Conservation (phyloP, 2,113 vertebrate genomes). For the Setophaga petechia region DNA sequence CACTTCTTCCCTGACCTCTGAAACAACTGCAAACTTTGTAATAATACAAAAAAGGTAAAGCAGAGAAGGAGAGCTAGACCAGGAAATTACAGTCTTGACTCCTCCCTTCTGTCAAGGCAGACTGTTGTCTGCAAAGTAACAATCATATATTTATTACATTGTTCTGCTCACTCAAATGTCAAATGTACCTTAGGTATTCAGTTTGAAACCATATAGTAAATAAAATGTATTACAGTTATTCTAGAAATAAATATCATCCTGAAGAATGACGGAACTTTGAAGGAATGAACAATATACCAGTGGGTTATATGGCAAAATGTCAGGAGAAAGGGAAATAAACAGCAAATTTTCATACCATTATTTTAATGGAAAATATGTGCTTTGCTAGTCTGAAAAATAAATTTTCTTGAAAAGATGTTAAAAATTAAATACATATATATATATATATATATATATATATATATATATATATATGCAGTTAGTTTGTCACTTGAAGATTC, state of each 20-base stretch:
- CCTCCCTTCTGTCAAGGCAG: not conserved
- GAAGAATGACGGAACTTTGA: not conserved
- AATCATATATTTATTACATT: not conserved
- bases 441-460: too few species aligned
- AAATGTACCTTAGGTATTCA: not conserved
- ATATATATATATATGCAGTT: not conserved
- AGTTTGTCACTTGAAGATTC: not conserved
- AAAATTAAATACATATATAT: not conserved
- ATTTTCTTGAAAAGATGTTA: not conserved
- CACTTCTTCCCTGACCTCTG: not conserved
- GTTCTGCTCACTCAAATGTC: not conserved
- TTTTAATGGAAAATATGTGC: not conserved
- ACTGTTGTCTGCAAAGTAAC: not conserved
- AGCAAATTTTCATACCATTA: not conserved
- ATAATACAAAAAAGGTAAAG: not conserved
- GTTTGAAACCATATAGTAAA: not conserved
- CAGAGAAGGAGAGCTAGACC: not conserved
- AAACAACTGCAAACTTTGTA: not conserved
- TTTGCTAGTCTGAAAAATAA: not conserved
- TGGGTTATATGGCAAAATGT: not conserved
- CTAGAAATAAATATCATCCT: not conserved
- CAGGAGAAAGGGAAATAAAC: not conserved
- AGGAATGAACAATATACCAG: fast-evolving
- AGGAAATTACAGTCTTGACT: not conserved
- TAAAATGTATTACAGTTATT: not conserved